These are phyloP conservation scores for Platycnemis pennipes DNA, from an alignment of 2,888 invertebrate species.

Conservation along the genomic window DNA sequence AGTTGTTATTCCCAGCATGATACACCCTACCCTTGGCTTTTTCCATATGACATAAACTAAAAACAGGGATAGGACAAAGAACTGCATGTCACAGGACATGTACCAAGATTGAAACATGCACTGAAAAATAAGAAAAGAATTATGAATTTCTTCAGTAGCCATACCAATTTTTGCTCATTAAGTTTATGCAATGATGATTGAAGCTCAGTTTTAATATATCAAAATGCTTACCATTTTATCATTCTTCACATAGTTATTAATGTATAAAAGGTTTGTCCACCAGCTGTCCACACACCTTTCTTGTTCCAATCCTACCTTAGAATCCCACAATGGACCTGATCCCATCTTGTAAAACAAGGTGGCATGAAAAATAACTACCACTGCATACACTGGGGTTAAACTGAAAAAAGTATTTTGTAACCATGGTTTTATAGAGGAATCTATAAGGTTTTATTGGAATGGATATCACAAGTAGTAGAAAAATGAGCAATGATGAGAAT, in stretches of 20 bases:
- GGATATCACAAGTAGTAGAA: no score
- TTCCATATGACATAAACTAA: constrained; percentile 33
- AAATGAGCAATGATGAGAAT: no score
- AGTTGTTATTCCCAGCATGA: not conserved
- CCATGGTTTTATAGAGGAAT: no score
- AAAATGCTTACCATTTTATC: constrained; percentile 56
- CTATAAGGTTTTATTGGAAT: not conserved
- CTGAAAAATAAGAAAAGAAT: constrained; percentile 15
- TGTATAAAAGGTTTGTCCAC: constrained; percentile 71
- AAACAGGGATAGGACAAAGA: constrained; percentile 48
- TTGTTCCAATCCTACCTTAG: constrained; percentile 69
- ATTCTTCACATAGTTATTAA: constrained; percentile 70
- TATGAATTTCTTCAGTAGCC: not conserved
- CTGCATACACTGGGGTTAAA: constrained; percentile 70
- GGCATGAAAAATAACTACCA: constrained; percentile 69
- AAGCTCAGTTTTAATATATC: no score
- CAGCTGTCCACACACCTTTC: constrained; percentile 71
- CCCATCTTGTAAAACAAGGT: constrained; percentile 70
- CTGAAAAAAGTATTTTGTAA: constrained; percentile 21
- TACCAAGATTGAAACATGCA: constrained; percentile 62
- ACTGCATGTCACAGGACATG: constrained; percentile 61
- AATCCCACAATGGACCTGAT: constrained; percentile 71
- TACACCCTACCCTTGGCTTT: constrained; percentile 23
- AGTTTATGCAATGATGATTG: no score
- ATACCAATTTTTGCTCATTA: not conserved